Percentiles rank a stretch among this genome's conserved stretches.
These are phyloP conservation scores for Suillia variegata DNA, from an alignment of 2,888 invertebrate genomes.

Conservation along the genomic window DNA sequence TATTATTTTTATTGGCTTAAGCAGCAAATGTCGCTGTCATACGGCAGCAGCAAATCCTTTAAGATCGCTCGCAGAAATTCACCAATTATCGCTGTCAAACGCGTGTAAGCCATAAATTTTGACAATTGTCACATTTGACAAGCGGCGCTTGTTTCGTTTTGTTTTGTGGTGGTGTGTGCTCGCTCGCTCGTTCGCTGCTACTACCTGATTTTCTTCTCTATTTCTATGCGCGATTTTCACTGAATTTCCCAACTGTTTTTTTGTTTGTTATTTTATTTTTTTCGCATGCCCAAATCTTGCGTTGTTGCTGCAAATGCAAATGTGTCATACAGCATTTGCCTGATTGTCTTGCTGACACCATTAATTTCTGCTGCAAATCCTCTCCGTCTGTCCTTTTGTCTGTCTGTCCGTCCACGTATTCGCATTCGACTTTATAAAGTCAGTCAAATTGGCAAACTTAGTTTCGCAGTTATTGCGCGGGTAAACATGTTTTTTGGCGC, in stretches of 20 bases:
- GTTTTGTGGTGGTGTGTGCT: too few species aligned
- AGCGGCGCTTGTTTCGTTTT: background rate
- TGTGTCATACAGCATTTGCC: constrained; percentile 27
- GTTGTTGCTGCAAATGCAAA: constrained; percentile 27
- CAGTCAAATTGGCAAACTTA: constrained; percentile 1
- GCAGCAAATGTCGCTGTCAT: too few species aligned
- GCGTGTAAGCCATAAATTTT: constrained; percentile 47
- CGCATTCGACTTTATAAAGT: background rate
- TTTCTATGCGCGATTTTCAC: too few species aligned
- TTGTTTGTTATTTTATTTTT: constrained; percentile 16
- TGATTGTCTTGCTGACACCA: constrained; percentile 42
- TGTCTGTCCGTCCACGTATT: too few species aligned
- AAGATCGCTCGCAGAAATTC: too few species aligned
- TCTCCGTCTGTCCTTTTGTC: too few species aligned
- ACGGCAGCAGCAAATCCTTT: too few species aligned
- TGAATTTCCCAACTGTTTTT: background rate
- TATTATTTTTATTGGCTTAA: too few species aligned
- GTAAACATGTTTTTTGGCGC: constrained; percentile 34
- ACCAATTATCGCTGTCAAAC: constrained; percentile 46
- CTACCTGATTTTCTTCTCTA: too few species aligned
- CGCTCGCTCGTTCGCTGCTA: too few species aligned
- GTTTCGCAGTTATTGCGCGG: constrained; percentile 15
- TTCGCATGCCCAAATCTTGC: constrained; percentile 11
- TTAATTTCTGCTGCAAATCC: constrained; percentile 31
- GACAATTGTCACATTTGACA: constrained; percentile 29